Evolutionary conservation across 1,140 invertebrate genomes (phyloP).

Genomic region (Megalopta genalis): DNA sequence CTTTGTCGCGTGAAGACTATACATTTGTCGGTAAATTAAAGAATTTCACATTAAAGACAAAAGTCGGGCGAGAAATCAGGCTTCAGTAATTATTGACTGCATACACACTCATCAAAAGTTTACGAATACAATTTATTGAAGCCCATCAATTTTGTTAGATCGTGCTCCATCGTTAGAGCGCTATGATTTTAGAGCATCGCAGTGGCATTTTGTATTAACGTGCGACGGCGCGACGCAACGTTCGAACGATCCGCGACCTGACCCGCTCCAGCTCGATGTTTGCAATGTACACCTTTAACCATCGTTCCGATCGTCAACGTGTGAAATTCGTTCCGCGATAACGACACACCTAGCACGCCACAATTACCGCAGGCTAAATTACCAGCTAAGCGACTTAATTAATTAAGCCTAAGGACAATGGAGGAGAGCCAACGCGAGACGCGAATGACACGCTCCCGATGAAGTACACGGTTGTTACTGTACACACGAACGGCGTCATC

Average conservation of each 20-base stretch:
- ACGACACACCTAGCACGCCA: background rate
- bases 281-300: background rate
- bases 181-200: too few species aligned
- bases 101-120: too few species aligned
- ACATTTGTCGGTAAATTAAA: too few species aligned
- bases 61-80: too few species aligned
- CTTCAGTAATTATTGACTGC: too few species aligned
- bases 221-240: too few species aligned
- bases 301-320: background rate
- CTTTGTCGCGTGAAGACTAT: too few species aligned
- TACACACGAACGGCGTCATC: slow-evolving; percentile 3
- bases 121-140: too few species aligned
- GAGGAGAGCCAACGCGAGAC: background rate
- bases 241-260: background rate
- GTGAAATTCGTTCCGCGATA: background rate
- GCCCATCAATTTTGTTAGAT: too few species aligned
- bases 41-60: too few species aligned
- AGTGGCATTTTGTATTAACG: too few species aligned
- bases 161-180: too few species aligned
- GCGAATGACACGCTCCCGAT: background rate
- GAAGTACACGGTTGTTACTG: background rate
- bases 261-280: background rate
- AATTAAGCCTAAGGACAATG: slow-evolving; percentile 3
- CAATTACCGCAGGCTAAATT: slow-evolving; percentile 12
- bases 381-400: slow-evolving; percentile 15